Evolutionary conservation across 2,888 invertebrate species (phyloP).

Genomic region (Tetanocera ferruginea): DNA sequence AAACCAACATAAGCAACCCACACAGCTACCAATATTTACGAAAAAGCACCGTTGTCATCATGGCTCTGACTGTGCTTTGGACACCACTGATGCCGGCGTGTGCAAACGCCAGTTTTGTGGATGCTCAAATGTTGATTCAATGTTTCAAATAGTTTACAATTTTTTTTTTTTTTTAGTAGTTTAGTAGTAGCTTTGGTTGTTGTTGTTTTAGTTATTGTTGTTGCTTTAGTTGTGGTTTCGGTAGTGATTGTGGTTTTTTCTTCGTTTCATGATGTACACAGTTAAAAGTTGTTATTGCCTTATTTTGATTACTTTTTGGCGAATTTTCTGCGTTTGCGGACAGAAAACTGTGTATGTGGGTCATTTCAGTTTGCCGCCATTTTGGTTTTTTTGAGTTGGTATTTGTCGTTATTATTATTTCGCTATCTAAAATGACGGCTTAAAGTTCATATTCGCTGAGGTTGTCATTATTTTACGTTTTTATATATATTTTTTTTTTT

Average conservation of each 20-base stretch:
- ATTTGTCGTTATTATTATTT: constrained; percentile 15
- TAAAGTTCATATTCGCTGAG: constrained; percentile 19
- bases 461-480: constrained; percentile 27
- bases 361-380: constrained; percentile 7
- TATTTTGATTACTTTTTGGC: constrained; percentile 21
- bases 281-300: constrained; percentile 6
- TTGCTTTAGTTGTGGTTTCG: not conserved
- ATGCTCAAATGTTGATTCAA: constrained; percentile 16
- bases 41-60: constrained; percentile 17
- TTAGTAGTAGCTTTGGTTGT: not conserved
- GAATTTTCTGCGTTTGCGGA: not conserved
- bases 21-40: too few species aligned
- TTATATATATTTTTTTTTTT: not conserved
- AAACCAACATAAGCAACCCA: too few species aligned
- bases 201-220: not conserved
- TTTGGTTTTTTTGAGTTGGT: not conserved
- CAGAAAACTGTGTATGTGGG: constrained; percentile 11
- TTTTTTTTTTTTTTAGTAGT: not conserved
- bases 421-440: constrained; percentile 31
- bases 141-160: constrained; percentile 1
- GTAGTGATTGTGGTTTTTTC: not conserved
- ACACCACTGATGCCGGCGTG: not conserved
- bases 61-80: constrained; percentile 1
- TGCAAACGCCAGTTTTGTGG: constrained; percentile 1
- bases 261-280: not conserved